phyloP scores from a whole-genome alignment of 2,797 vertebrate species.

The Sciurus carolinensis region DNA sequence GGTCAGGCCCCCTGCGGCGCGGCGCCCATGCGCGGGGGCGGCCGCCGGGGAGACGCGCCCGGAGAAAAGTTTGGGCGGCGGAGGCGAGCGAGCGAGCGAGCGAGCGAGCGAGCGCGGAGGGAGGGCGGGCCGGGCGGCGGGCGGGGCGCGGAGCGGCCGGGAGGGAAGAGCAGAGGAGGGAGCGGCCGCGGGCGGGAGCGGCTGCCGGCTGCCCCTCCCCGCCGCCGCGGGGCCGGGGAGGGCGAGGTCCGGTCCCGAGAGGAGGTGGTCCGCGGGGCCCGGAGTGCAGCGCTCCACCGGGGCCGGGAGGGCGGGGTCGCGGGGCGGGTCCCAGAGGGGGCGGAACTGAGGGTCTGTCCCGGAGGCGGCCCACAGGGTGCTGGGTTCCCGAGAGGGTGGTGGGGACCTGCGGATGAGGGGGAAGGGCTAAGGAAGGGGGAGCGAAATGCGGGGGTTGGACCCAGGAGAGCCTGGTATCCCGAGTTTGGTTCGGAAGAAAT shows the following conservation, averaged over 20 bases:
- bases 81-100: slow-evolving; percentile 62
- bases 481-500: neutral
- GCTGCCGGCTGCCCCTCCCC: slow-evolving; percentile 65
- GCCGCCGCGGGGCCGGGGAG: neutral
- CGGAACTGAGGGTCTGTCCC: neutral
- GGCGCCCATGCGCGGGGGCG: slow-evolving; percentile 76
- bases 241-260: neutral
- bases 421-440: neutral
- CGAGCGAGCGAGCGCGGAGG: slow-evolving; percentile 30
- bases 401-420: too few species aligned
- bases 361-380: neutral
- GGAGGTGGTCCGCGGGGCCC: neutral
- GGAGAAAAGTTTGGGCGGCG: slow-evolving; percentile 84
- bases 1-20: slow-evolving; percentile 78
- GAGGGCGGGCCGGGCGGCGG: slow-evolving; percentile 25
- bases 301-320: neutral
- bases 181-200: slow-evolving; percentile 74
- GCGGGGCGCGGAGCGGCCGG: slow-evolving; percentile 33
- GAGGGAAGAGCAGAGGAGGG: slow-evolving; percentile 22
- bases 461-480: neutral
- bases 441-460: neutral
- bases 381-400: rapidly evolving
- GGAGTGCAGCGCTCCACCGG: too few species aligned
- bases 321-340: neutral
- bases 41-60: slow-evolving; percentile 64